Evolutionary conservation across 2,888 invertebrate species (phyloP).

Genomic region (Rhamnusium bicolor): DNA sequence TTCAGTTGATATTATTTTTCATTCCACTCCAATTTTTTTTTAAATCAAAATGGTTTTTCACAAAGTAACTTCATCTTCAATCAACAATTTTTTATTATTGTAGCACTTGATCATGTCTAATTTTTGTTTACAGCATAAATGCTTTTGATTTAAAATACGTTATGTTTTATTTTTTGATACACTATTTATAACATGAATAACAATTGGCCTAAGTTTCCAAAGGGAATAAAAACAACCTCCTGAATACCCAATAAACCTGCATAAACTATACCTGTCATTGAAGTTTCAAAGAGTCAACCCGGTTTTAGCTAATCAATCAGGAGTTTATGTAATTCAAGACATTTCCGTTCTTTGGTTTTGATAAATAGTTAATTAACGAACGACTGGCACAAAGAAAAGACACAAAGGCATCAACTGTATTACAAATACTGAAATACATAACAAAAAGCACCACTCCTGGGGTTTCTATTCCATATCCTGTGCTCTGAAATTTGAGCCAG

Average conservation of each 20-base stretch:
- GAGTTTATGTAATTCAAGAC: conserved; percentile 15
- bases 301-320: conserved; percentile 1
- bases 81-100: too few relatives aligned
- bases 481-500: not conserved
- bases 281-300: conserved; percentile 8
- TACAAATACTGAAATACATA: conserved; percentile 17
- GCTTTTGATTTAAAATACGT: too few relatives aligned
- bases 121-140: too few relatives aligned
- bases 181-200: too few relatives aligned
- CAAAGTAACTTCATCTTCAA: too few relatives aligned
- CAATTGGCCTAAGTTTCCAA: too few relatives aligned
- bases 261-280: not conserved
- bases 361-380: conserved; percentile 11
- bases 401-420: conserved; percentile 9
- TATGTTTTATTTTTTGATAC: too few relatives aligned
- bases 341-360: conserved; percentile 14
- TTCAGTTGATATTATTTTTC: too few relatives aligned
- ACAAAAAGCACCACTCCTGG: not conserved
- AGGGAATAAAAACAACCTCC: not conserved
- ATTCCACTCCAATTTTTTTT: too few relatives aligned
- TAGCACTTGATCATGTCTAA: too few relatives aligned
- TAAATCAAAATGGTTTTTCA: too few relatives aligned
- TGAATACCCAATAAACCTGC: not conserved
- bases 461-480: conserved; percentile 1
- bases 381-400: conserved; percentile 5